phyloP scores from a whole-genome alignment of 2,113 vertebrate genomes.

The Ammodytes marinus region DNA sequence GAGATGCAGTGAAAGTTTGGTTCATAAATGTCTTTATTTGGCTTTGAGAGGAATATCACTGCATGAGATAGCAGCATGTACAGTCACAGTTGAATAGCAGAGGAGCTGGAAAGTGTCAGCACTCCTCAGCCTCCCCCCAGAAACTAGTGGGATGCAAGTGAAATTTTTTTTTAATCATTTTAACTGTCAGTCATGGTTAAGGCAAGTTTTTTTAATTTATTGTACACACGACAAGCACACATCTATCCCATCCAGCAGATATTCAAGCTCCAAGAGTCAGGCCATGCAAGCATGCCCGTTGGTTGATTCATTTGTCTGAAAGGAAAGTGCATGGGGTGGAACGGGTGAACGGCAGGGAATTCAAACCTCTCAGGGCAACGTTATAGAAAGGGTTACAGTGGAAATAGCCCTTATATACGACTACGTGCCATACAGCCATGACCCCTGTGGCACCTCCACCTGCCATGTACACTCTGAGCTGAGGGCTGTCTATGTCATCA shows the following conservation, averaged over 20 bases:
- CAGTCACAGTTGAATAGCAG: conserved; percentile 82
- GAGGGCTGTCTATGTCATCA: conserved; percentile 68
- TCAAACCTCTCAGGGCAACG: not conserved
- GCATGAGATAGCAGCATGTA: conserved; percentile 80
- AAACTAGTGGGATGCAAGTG: conserved; percentile 70
- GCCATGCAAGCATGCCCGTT: conserved; percentile 83
- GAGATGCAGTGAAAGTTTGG: conserved; percentile 55
- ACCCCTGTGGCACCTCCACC: conserved; percentile 40
- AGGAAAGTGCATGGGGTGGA: not conserved
- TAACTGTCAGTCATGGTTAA: conserved; percentile 78
- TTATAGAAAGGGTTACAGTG: conserved; percentile 27
- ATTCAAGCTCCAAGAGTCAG: conserved; percentile 79
- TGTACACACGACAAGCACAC: conserved; percentile 82
- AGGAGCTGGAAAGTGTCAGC: conserved; percentile 65
- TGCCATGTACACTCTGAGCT: conserved; percentile 69
- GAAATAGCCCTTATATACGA: conserved; percentile 74
- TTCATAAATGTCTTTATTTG: conserved; percentile 90
- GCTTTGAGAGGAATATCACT: conserved; percentile 83
- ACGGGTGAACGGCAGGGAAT: not conserved
- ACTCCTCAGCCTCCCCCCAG: conserved; percentile 64
- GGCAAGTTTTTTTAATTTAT: conserved; percentile 73
- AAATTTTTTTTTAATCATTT: conserved; percentile 63
- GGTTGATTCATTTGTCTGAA: conserved; percentile 77
- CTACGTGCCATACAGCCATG: conserved; percentile 50
- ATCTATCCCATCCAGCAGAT: conserved; percentile 74